A percentile compares a stretch with the other conserved stretches of the same genome.
phyloP scores from a whole-genome alignment of 2,113 vertebrate species.

The Halichoerus grypus region DNA sequence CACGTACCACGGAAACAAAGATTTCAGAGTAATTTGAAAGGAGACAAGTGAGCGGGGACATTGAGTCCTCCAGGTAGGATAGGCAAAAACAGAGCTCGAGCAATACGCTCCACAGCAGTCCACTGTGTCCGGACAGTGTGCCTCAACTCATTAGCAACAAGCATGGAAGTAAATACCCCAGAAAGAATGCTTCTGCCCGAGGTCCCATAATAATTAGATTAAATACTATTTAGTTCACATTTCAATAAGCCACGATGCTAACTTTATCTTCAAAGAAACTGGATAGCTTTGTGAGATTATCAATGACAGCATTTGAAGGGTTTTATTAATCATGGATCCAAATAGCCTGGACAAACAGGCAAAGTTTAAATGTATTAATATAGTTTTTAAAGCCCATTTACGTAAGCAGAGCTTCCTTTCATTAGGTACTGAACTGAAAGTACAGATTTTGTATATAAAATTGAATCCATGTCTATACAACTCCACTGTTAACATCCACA shows the following conservation, averaged over 20 bases:
- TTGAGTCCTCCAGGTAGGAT: neutral
- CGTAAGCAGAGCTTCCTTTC: conserved; percentile 24
- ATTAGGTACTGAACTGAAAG: conserved; percentile 38
- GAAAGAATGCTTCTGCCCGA: conserved; percentile 18
- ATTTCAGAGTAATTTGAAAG: neutral
- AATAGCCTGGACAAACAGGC: conserved; percentile 55
- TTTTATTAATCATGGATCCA: conserved; percentile 61
- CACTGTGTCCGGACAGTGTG: rapidly evolving
- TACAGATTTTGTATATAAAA: conserved; percentile 11
- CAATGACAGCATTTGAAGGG: conserved; percentile 60
- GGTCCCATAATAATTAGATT: conserved; percentile 62
- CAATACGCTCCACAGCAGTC: neutral
- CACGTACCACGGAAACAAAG: neutral
- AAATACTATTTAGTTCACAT: conserved; percentile 60
- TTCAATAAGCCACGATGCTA: conserved; percentile 46
- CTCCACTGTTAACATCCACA: neutral
- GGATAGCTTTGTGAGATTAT: conserved; percentile 14
- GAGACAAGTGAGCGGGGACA: neutral
- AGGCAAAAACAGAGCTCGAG: neutral
- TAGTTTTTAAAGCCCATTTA: conserved; percentile 30
- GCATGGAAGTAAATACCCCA: neutral
- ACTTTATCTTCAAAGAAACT: conserved; percentile 68
- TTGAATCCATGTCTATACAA: neutral
- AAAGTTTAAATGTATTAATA: conserved; percentile 47
- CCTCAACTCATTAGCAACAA: neutral